Evolutionary conservation across 2,113 vertebrate genomes (phyloP), one percentile per base, ranked within the genome.

Genomic region (Ictidomys tridecemlineatus): DNA sequence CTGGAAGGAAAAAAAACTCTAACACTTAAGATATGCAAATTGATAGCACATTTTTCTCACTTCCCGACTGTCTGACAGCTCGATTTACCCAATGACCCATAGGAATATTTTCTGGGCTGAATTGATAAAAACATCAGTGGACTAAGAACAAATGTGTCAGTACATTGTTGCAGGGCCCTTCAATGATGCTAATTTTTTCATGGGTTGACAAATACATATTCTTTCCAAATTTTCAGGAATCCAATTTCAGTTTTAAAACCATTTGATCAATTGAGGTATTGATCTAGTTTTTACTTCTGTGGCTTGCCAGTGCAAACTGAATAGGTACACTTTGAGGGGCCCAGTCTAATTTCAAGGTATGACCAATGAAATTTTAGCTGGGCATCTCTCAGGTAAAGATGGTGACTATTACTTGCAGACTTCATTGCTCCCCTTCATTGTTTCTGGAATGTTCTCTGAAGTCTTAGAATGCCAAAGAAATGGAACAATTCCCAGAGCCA

Each of bases 391-490:
- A 86, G 48, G 22, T 94, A 76, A 96, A 61, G 26, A 51, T 91
- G 32, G 37, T 94, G 34, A 72, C 65, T 91, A 87, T 84, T 84
- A 73, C 67, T 51, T 79, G 39, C 88, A 88, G 56, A 79, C 26
- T 70, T 96, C 32, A 74, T 85, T 78, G n/a, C 17, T 91, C 92
- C 32, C 26, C 12, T 85, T 88, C 37, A 4, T 87, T 26, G 11
- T 70, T 79, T 83, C 78, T 93, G 76, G 90, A 96, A 92, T 93
- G 45, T 80, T 87, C 86, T 78, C n/a, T 61, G 78, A 76, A 79
- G 53, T 79, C 9, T 53, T 84, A 13, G 67, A 56, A 24, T 94
- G 37, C 26, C 51, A 96, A 86, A 96, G 42, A 93, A 72, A 89
- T 11, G 3, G 48, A 87, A 87, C 16, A 79, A 30, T 85, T 90